Conservation (phyloP, 2,888 invertebrate genomes). For the Homarus gammarus region DNA sequence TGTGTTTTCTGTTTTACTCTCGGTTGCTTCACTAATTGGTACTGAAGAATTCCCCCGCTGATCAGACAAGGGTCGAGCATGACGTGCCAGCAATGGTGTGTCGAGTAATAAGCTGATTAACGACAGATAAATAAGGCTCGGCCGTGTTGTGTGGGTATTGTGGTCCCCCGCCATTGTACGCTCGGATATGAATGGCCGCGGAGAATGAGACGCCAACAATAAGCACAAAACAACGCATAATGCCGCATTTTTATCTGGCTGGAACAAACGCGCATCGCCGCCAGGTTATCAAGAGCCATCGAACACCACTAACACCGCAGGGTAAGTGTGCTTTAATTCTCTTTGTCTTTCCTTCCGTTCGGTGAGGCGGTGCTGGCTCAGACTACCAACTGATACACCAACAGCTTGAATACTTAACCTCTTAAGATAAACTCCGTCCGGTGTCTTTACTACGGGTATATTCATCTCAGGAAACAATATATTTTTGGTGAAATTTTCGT, state of each 20-base stretch:
- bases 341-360: not conserved
- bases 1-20: not conserved
- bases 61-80: not conserved
- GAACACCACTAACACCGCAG: not conserved
- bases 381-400: too few relatives aligned
- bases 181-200: not conserved
- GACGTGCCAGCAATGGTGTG: not conserved
- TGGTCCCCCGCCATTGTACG: not conserved
- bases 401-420: too few relatives aligned
- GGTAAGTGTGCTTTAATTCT: not conserved
- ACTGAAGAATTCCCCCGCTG: not conserved
- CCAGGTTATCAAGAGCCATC: constrained; percentile 4
- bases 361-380: not conserved
- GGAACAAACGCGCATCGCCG: constrained; percentile 1
- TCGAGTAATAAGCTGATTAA: not conserved
- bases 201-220: not conserved
- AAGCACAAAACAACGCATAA: not conserved
- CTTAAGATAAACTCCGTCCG: too few relatives aligned
- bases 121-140: not conserved
- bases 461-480: too few relatives aligned
- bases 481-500: too few relatives aligned
- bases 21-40: not conserved
- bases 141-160: not conserved
- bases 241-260: not conserved
- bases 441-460: too few relatives aligned